Evolutionary conservation across 2,888 invertebrate genomes (phyloP).

Genomic region (Lumbricus terrestris): DNA sequence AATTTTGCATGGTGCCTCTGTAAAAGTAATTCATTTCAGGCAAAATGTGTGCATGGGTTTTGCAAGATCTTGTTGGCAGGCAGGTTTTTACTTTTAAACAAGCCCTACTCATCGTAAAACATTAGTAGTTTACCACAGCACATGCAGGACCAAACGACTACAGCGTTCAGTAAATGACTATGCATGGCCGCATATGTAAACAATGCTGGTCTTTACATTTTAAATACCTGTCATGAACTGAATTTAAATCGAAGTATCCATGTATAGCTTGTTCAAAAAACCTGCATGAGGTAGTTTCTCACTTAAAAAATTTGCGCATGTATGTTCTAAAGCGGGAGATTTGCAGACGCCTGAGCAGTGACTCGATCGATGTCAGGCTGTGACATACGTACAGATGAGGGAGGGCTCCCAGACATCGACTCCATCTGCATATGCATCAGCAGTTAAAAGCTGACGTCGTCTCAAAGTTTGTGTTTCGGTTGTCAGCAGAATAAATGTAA

Average conservation of each 20-base stretch:
- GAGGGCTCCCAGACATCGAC: constrained; percentile 22
- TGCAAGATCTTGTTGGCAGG: background rate
- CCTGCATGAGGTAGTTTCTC: background rate
- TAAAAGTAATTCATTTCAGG: too few species aligned
- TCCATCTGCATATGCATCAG: constrained; percentile 21
- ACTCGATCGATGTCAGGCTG: background rate
- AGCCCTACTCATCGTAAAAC: background rate
- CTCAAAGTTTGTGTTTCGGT: background rate
- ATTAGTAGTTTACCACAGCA: background rate
- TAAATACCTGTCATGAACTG: background rate
- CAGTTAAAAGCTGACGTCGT: background rate
- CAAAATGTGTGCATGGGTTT: too few species aligned
- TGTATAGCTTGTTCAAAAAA: background rate
- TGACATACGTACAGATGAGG: constrained; percentile 15
- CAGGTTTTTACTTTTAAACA: background rate
- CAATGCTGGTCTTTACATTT: background rate
- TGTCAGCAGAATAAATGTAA: background rate
- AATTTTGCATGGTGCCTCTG: too few species aligned
- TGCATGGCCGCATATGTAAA: background rate
- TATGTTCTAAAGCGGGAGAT: background rate
- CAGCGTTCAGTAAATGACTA: background rate
- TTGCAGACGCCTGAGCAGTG: background rate
- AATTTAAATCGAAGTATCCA: background rate
- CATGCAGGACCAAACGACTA: background rate
- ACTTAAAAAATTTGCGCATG: background rate